These are phyloP conservation scores for Sarcophaga peregrina DNA, from an alignment of 1,140 invertebrate species.

Conservation along the genomic window DNA sequence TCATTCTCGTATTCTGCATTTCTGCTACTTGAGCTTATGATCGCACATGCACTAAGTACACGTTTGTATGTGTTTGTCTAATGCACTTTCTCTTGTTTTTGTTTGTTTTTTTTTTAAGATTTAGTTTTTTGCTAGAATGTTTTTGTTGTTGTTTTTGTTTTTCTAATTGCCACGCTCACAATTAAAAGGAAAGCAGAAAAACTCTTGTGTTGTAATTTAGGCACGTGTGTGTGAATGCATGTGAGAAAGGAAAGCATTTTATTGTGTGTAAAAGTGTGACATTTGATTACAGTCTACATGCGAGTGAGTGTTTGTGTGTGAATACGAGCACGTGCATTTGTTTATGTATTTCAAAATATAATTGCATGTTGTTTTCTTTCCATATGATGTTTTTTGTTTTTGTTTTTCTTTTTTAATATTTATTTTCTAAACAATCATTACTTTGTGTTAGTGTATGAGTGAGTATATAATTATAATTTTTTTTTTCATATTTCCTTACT, in stretches of 20 bases:
- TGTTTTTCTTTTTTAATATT: not conserved
- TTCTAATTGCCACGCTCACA: not conserved
- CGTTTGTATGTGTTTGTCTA: not conserved
- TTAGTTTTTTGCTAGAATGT: not conserved
- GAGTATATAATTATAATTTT: no score
- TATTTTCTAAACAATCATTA: no score
- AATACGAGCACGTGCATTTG: no score
- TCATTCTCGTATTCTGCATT: not conserved
- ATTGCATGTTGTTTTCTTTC: not conserved
- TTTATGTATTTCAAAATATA: not conserved
- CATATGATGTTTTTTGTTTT: not conserved
- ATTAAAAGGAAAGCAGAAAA: not conserved
- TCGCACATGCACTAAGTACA: not conserved
- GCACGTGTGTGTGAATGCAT: not conserved
- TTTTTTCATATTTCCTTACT: no score
- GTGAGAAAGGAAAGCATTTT: not conserved
- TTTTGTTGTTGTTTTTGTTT: not conserved
- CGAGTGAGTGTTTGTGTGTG: not conserved
- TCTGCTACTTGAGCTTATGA: slow-evolving; percentile 18
- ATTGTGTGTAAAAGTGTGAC: not conserved
- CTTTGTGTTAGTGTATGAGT: no score
- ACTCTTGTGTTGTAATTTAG: not conserved
- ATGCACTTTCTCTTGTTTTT: not conserved
- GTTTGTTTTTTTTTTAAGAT: not conserved
- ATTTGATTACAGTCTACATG: not conserved